Evolutionary conservation across 2,888 invertebrate genomes (phyloP).

Genomic region (Drosophila heteroneura): DNA sequence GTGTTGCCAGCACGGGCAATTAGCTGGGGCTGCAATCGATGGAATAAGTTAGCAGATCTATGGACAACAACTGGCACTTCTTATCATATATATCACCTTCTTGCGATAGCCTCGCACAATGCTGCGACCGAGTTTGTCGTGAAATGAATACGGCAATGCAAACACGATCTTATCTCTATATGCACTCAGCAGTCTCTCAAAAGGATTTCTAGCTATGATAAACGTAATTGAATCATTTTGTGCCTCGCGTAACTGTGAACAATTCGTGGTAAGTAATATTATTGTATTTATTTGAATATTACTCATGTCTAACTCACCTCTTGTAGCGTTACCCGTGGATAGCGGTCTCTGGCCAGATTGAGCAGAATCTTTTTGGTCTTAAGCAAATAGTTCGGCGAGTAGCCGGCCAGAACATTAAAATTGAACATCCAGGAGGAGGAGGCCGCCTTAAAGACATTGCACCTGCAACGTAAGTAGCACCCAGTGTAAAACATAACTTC

Average conservation of each 20-base stretch:
- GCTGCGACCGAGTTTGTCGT: constrained; percentile 91
- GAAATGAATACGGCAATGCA: constrained; percentile 92
- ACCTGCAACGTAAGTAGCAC: constrained; percentile 85
- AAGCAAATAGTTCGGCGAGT: constrained; percentile 91
- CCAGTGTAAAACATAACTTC: not conserved
- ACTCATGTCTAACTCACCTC: constrained; percentile 83
- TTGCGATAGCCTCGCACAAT: constrained; percentile 91
- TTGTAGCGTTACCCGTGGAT: constrained; percentile 90
- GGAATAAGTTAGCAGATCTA: not conserved
- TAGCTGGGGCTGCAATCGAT: constrained; percentile 41
- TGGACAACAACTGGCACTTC: not conserved
- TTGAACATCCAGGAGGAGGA: constrained; percentile 98
- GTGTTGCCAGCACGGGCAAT: constrained; percentile 84
- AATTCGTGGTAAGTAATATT: not conserved
- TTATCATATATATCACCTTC: constrained; percentile 69
- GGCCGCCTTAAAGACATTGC: constrained; percentile 93
- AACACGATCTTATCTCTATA: constrained; percentile 94
- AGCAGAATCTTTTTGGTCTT: constrained; percentile 92
- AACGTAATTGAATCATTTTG: constrained; percentile 92
- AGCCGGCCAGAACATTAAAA: constrained; percentile 94
- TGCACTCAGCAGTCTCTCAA: constrained; percentile 92
- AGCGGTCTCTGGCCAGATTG: constrained; percentile 91
- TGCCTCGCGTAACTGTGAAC: constrained; percentile 88
- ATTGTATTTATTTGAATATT: not conserved
- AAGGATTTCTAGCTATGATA: constrained; percentile 92